phyloP scores from a whole-genome alignment of 2,888 invertebrate species.

The Ophion slaviceki region DNA sequence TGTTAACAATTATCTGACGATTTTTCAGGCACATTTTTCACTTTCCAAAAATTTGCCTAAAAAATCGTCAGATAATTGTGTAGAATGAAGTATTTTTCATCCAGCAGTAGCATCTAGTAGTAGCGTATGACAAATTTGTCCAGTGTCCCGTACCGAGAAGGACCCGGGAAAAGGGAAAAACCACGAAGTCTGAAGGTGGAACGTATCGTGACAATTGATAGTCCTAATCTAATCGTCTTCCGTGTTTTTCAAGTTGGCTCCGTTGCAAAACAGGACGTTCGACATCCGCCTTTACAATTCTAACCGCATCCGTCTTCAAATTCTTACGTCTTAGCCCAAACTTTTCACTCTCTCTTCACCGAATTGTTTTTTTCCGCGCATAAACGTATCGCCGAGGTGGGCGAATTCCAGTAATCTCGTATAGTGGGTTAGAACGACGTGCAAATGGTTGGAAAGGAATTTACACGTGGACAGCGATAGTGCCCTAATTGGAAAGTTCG shows the following conservation, averaged over 20 bases:
- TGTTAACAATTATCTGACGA: too few relatives aligned
- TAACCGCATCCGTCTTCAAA: background rate
- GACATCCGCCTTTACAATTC: slow-evolving; percentile 23
- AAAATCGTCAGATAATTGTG: too few relatives aligned
- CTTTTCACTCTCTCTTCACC: background rate
- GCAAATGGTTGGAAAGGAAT: slow-evolving; percentile 7
- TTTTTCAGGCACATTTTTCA: too few relatives aligned
- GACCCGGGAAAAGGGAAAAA: background rate
- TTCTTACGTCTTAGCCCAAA: background rate
- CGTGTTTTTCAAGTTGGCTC: slow-evolving; percentile 26
- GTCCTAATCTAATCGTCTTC: slow-evolving; percentile 45
- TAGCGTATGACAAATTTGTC: background rate
- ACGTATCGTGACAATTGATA: background rate
- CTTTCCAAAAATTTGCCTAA: too few relatives aligned
- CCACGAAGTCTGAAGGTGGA: background rate
- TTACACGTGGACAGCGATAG: slow-evolving; percentile 24
- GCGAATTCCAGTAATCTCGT: too few relatives aligned
- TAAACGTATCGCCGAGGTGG: background rate
- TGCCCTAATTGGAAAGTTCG: slow-evolving; percentile 58
- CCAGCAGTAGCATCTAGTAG: background rate
- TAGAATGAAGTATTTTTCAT: background rate
- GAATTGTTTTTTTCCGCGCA: background rate
- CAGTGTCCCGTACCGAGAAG: background rate
- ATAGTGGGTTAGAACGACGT: background rate
- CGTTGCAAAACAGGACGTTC: slow-evolving; percentile 57